Evolutionary conservation across 2,888 invertebrate genomes (phyloP).

Genomic region (Dryadula phaetusa): DNA sequence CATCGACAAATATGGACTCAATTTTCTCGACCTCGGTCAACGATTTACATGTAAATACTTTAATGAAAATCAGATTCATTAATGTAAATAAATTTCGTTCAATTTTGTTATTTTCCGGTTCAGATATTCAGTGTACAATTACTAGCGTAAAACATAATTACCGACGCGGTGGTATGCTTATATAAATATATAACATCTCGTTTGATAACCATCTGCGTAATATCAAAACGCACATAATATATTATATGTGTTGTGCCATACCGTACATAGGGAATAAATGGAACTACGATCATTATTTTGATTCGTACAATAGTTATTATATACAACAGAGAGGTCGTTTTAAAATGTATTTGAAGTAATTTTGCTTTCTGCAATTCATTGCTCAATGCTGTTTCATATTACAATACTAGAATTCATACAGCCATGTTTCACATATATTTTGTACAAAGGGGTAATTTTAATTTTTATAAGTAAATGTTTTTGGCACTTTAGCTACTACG

Average conservation of each 20-base stretch:
- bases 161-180: slow-evolving; percentile 3
- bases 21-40: slow-evolving; percentile 23
- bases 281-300: not conserved
- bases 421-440: slow-evolving; percentile 22
- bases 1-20: slow-evolving; percentile 16
- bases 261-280: not conserved
- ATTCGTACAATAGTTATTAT: not conserved
- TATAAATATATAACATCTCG: not conserved
- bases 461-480: slow-evolving; percentile 48
- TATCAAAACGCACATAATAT: not conserved
- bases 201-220: not conserved
- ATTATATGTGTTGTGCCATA: not conserved
- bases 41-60: not conserved
- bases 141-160: not conserved
- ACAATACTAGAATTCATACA: not conserved
- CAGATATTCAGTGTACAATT: not conserved
- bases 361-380: slow-evolving; percentile 20
- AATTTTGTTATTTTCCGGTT: not conserved
- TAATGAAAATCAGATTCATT: not conserved
- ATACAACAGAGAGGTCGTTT: not conserved
- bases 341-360: slow-evolving; percentile 14
- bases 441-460: slow-evolving; percentile 13
- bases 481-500: slow-evolving; percentile 52
- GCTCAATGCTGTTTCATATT: slow-evolving; percentile 13
- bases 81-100: not conserved